Percentiles rank a stretch among this genome's conserved stretches.
Evolutionary conservation across 2,797 vertebrate species (phyloP).

Genomic region (Delichon dasypus): DNA sequence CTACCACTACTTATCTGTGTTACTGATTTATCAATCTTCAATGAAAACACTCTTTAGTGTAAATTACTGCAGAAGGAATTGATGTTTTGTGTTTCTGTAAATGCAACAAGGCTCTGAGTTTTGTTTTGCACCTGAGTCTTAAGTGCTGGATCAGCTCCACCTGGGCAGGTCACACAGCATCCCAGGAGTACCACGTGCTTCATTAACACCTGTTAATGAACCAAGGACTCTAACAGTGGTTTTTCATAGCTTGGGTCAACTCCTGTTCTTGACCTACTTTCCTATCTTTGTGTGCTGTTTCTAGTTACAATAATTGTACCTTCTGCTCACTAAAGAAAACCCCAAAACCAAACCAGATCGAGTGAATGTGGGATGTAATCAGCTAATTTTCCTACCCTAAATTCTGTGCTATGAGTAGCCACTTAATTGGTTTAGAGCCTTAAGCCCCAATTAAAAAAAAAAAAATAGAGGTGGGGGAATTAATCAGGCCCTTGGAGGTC

Average conservation of each 20-base stretch:
- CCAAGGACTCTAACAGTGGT: neutral
- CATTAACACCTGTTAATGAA: neutral
- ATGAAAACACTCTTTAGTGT: neutral
- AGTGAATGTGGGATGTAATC: neutral
- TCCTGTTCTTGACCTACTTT: neutral
- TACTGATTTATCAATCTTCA: neutral
- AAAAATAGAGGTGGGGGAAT: fast-evolving
- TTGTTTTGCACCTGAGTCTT: neutral
- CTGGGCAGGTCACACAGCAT: neutral
- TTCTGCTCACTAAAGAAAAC: neutral
- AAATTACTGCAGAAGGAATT: neutral
- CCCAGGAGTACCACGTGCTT: neutral
- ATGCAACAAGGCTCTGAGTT: neutral
- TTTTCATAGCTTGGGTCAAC: neutral
- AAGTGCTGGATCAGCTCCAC: neutral
- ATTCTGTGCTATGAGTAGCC: neutral
- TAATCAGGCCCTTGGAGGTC: neutral
- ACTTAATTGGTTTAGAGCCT: neutral
- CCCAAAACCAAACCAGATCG: neutral
- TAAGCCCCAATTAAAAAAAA: neutral
- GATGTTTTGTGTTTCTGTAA: neutral
- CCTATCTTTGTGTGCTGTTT: neutral
- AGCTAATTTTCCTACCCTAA: neutral
- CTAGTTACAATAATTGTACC: neutral
- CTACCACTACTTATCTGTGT: neutral